Base-by-base conservation (phyloP, 2,888 invertebrate species). In the Oscheius sp. region DNA sequence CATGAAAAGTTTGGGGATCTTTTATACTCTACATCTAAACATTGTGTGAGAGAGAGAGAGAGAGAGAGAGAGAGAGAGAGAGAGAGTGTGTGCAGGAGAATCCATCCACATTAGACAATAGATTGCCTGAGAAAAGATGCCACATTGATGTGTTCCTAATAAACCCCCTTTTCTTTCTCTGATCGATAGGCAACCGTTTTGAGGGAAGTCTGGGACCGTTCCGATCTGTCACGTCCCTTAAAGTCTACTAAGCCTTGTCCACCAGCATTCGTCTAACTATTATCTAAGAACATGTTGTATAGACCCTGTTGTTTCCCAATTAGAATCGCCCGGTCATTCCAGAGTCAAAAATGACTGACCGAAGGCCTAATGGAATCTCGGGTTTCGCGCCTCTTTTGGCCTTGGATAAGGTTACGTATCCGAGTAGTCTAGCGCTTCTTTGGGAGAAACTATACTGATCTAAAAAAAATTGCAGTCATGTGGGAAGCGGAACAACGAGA, bases 361-460 rank as follows among this genome's bases (percentile, higher is more conserved):
- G 48, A n/a, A 9, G 21, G 63, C 29, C 63, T 63, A 63, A 63
- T 63, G 63, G 63, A 63, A 47, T 63, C 63, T 63, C 63, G 48
- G 50, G 48, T 63, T 63, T 63, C 63, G 63, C 47, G 63, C 63
- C 63, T 48, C 33, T 33, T 47, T 11, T 53, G 7, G 21, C 21
- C 5, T 29, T 21, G 48, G 63, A 63, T 63, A 63, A 63, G 47
- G 50, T 63, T 63, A 47, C 63, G 63, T 21, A 48, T 29, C 32
- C 42, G 42, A 42, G 42, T 42, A 42, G 42, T 42, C 42, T 42
- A 42, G 42, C 42, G 3, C 42, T 42, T 42, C 42, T 42, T 42
- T 42, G 42, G 42, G 42, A 42, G 42, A 42, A 7, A 42, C 42
- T 42, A 42, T 42, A 42, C 42, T 42, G 7, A 42, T 42, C 42